Base-by-base conservation (phyloP, 2,797 vertebrate genomes). In the Karalla daura region DNA sequence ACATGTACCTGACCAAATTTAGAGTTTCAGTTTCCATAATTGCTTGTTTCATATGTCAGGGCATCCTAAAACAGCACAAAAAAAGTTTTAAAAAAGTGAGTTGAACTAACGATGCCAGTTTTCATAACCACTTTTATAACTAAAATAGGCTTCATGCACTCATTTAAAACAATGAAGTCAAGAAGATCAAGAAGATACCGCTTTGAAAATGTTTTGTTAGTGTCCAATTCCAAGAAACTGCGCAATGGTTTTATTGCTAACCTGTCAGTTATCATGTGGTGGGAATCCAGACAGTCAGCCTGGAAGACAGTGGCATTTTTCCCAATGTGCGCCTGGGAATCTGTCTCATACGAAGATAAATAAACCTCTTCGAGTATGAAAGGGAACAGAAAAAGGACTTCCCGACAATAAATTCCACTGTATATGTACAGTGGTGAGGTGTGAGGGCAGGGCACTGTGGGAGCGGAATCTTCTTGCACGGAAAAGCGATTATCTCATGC, bases 401-500 rank as follows among this genome's bases (percentile, higher is more conserved):
- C 39, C 40, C 32, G 15, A 44, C 75, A 75, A 52, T 62, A 28
- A 18, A 72, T 75, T 71, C 67, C 60, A 46, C 45, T 72, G 70
- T 86, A 63, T 78, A 66, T 76, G 59, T 75, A 49, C 58, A 50
- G 64, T 51, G 54, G 40, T 64, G 79, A 75, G 75, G 67, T 76
- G 54, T 63, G 20, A 74, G 45, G 65, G 76, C 35, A 61, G 74
- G 82, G 66, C 52, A 23, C 41, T 69, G 71, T 75, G 79, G 78
- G 77, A 82, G 61, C 65, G n/a, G 58, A 43, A 46, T 67, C 39
- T 23, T 43, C 6, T 35, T 49, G 76, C 45, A 53, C 80, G 86
- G 85, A 88, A 89, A 92, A 88, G 15, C 72, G 79, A 89, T 90
- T 74, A 83, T 78, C 56, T 77, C 76, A 82, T 2, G 2, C 55